phyloP scores from a whole-genome alignment of 2,797 vertebrate genomes.

The Amblyraja radiata region DNA sequence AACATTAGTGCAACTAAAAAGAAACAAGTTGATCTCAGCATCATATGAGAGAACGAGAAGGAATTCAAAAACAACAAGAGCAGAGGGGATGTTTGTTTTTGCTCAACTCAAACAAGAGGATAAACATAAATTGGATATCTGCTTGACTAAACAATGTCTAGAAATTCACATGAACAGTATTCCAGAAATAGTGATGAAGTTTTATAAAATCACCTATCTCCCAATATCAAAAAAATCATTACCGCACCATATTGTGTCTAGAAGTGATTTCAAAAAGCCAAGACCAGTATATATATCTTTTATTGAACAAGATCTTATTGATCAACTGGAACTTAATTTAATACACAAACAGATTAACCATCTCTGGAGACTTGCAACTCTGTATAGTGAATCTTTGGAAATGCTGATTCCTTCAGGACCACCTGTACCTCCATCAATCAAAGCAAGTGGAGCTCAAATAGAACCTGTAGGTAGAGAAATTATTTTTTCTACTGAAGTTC shows the following conservation, averaged over 20 bases:
- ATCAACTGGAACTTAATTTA: neutral
- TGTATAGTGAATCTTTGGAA: neutral
- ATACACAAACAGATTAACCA: neutral
- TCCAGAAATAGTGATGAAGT: neutral
- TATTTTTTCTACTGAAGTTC: neutral
- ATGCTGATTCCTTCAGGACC: neutral
- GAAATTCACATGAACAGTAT: neutral
- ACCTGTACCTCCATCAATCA: conserved; percentile 4
- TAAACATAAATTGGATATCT: conserved; percentile 6
- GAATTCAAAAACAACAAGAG: neutral
- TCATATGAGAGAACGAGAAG: neutral
- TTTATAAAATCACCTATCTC: neutral
- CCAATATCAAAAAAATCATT: neutral
- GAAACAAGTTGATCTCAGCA: neutral
- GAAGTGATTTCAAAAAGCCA: neutral
- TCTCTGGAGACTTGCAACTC: neutral
- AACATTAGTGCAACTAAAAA: neutral
- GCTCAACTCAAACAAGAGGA: neutral
- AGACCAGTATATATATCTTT: conserved; percentile 12
- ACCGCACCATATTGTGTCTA: neutral
- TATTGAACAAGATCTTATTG: neutral
- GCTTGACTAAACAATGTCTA: neutral
- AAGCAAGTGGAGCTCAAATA: neutral
- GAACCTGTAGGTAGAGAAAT: neutral
- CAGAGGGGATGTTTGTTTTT: neutral